phyloP scores from a whole-genome alignment of 2,888 invertebrate genomes.

The Papilio elwesi region DNA sequence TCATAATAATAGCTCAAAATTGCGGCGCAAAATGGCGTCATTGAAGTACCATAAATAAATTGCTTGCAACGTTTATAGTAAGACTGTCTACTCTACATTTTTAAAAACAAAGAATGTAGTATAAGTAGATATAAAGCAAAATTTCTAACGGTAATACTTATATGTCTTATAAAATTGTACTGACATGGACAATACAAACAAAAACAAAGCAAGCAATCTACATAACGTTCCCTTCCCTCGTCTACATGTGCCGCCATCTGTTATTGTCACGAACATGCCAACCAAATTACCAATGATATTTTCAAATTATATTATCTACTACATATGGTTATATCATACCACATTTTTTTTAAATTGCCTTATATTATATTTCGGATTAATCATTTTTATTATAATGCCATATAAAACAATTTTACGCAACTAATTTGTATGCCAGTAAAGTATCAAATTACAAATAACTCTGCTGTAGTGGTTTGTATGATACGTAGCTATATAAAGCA shows the following conservation, averaged over 20 bases:
- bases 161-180: neutral
- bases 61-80: conserved; percentile 19
- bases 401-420: no score
- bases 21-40: conserved; percentile 79
- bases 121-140: neutral
- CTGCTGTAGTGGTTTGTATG: no score
- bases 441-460: no score
- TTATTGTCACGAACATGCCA: neutral
- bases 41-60: conserved; percentile 43
- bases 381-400: no score
- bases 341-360: no score
- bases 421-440: no score
- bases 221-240: neutral
- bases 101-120: neutral
- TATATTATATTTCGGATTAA: no score
- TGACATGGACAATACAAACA: conserved; percentile 5
- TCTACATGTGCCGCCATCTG: neutral
- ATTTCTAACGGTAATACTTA: neutral
- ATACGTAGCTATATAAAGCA: no score
- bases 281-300: neutral
- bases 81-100: neutral
- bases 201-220: conserved; percentile 15
- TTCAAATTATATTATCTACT: neutral
- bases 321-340: no score
- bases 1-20: conserved; percentile 59